Conservation (phyloP, 2,113 vertebrate species). For the Gadus chalcogrammus region DNA sequence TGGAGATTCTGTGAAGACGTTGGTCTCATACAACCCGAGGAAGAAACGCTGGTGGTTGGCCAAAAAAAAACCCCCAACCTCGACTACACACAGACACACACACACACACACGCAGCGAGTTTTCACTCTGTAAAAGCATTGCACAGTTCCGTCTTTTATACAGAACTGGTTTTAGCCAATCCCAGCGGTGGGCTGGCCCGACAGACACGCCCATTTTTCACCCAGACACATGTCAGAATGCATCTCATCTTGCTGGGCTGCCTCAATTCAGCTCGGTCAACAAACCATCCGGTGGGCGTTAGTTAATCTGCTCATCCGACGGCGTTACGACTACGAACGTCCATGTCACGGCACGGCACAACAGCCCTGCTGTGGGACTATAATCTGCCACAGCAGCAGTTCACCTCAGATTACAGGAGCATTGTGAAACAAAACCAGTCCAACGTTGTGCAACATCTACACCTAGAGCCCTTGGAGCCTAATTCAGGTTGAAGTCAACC, state of each 20-base stretch:
- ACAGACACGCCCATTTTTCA: slow-evolving; percentile 45
- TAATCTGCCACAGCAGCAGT: neutral
- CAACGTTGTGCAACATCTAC: too few relatives aligned
- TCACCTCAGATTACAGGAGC: too few relatives aligned
- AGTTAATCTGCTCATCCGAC: slow-evolving; percentile 32
- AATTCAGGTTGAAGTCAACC: too few relatives aligned
- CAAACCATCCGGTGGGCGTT: slow-evolving; percentile 14
- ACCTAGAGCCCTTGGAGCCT: too few relatives aligned
- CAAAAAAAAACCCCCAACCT: too few relatives aligned
- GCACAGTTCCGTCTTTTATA: slow-evolving; percentile 59
- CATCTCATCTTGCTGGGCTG: slow-evolving; percentile 56
- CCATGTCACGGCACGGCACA: neutral
- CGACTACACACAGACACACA: too few relatives aligned
- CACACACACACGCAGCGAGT: too few relatives aligned
- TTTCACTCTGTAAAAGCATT: too few relatives aligned
- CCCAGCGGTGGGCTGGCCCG: slow-evolving; percentile 45
- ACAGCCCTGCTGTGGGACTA: neutral
- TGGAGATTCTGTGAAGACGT: too few relatives aligned
- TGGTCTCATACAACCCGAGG: too few relatives aligned
- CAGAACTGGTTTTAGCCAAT: slow-evolving; percentile 54
- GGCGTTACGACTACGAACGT: neutral
- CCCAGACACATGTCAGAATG: slow-evolving; percentile 53
- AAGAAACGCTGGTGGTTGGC: too few relatives aligned
- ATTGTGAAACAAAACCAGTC: too few relatives aligned
- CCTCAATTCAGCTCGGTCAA: neutral